Conservation (phyloP, 2,888 invertebrate genomes). For the Platypus cylindrus region DNA sequence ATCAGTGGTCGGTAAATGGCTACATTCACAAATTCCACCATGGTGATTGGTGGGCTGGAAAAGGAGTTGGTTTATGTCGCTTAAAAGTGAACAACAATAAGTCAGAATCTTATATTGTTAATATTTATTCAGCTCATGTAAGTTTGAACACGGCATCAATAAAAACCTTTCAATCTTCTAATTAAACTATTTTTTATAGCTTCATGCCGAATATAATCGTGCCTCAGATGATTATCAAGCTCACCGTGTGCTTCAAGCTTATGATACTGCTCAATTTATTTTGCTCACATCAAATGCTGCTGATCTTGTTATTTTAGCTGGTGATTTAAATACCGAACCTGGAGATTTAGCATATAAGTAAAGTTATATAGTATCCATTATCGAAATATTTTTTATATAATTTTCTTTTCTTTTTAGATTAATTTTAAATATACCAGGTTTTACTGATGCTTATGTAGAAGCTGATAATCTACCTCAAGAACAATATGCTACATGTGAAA, state of each 20-base stretch:
- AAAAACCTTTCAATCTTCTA: neutral
- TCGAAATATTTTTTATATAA: constrained; percentile 6
- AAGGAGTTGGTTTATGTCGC: constrained; percentile 78
- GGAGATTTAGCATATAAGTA: constrained; percentile 66
- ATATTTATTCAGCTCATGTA: constrained; percentile 91
- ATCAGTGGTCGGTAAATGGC: constrained; percentile 94
- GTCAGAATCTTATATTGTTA: constrained; percentile 53
- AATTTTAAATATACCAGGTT: constrained; percentile 43
- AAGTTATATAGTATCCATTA: no score
- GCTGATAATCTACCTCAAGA: constrained; percentile 26
- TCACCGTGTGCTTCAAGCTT: constrained; percentile 87
- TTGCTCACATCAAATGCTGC: constrained; percentile 65
- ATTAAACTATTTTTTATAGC: constrained; percentile 39
- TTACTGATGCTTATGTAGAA: constrained; percentile 39
- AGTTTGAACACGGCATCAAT: constrained; percentile 26
- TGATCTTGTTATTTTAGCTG: constrained; percentile 78
- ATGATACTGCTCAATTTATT: constrained; percentile 90
- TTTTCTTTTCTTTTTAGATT: constrained; percentile 32
- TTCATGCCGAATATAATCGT: constrained; percentile 88
- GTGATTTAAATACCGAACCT: constrained; percentile 90
- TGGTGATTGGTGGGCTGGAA: constrained; percentile 98
- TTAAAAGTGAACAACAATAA: constrained; percentile 54
- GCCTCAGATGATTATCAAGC: constrained; percentile 80
- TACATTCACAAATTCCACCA: constrained; percentile 91
- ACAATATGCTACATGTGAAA: constrained; percentile 60